phyloP scores from a whole-genome alignment of 1,140 invertebrate genomes.

The Pteromalus puparum region DNA sequence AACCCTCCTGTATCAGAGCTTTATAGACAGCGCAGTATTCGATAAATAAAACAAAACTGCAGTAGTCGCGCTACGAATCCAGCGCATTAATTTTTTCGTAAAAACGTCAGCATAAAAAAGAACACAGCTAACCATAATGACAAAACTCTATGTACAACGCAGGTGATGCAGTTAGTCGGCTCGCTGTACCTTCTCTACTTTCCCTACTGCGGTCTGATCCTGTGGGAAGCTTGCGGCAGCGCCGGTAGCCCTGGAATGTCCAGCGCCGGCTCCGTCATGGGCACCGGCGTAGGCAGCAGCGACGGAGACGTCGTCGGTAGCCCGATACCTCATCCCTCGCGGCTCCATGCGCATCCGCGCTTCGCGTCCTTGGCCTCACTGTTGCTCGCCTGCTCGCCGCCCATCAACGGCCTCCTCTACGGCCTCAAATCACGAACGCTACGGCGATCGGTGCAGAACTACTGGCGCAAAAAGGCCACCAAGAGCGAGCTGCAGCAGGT shows the following conservation, averaged over 20 bases:
- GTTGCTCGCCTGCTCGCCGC: slow-evolving; percentile 81
- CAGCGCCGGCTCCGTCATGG: neutral
- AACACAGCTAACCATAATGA: too few relatives aligned
- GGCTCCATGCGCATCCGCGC: slow-evolving; percentile 70
- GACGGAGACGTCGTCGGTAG: neutral
- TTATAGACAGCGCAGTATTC: too few relatives aligned
- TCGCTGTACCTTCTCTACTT: slow-evolving; percentile 84
- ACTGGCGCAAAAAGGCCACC: slow-evolving; percentile 87
- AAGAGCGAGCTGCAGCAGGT: slow-evolving; percentile 86
- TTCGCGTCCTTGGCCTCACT: slow-evolving; percentile 79
- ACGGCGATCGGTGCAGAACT: slow-evolving; percentile 84
- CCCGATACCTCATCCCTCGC: slow-evolving; percentile 54
- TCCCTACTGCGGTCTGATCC: slow-evolving; percentile 83
- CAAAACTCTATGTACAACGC: neutral
- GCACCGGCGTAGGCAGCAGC: slow-evolving; percentile 44
- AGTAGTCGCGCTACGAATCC: too few relatives aligned
- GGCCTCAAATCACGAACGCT: slow-evolving; percentile 84
- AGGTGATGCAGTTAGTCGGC: slow-evolving; percentile 81
- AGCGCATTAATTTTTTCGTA: too few relatives aligned
- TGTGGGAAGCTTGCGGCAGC: slow-evolving; percentile 77
- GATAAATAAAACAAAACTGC: too few relatives aligned
- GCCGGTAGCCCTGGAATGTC: neutral
- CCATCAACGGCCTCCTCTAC: slow-evolving; percentile 85
- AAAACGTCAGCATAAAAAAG: too few relatives aligned
- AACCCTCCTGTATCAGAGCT: neutral